Conservation (phyloP, 2,113 vertebrate genomes). For the Tamias sibiricus region DNA sequence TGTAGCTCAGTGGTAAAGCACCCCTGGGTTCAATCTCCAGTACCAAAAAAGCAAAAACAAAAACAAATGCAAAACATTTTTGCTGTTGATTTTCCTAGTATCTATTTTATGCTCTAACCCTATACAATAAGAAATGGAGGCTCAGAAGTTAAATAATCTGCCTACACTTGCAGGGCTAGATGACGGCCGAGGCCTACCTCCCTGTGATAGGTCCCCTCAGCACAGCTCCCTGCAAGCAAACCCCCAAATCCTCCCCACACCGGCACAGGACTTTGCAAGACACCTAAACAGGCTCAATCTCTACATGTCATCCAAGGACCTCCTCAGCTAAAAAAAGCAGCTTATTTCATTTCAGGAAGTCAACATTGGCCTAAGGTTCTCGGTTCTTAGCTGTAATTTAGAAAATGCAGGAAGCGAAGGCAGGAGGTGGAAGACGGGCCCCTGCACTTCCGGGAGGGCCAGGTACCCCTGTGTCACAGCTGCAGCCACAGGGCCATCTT, state of each 20-base stretch:
- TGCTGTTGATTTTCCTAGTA: not conserved
- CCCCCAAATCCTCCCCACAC: no score
- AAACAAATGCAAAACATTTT: not conserved
- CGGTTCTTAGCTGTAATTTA: not conserved
- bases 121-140: not conserved
- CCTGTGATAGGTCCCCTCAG: not conserved
- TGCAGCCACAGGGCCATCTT: conserved; percentile 56
- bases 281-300: not conserved
- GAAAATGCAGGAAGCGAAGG: conserved; percentile 44
- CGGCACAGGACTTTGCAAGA: not conserved
- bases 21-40: no score
- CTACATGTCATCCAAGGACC: not conserved
- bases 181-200: not conserved
- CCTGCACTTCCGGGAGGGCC: conserved; percentile 14
- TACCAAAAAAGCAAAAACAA: no score
- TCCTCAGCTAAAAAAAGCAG: not conserved
- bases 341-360: not conserved
- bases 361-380: not conserved
- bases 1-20: no score
- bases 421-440: conserved; percentile 15
- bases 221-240: rapidly evolving
- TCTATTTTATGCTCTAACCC: not conserved
- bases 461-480: conserved; percentile 62
- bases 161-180: not conserved
- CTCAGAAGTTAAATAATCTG: not conserved